Evolutionary conservation across 1,140 invertebrate genomes (phyloP).

Genomic region (Drosophila tsacasi): DNA sequence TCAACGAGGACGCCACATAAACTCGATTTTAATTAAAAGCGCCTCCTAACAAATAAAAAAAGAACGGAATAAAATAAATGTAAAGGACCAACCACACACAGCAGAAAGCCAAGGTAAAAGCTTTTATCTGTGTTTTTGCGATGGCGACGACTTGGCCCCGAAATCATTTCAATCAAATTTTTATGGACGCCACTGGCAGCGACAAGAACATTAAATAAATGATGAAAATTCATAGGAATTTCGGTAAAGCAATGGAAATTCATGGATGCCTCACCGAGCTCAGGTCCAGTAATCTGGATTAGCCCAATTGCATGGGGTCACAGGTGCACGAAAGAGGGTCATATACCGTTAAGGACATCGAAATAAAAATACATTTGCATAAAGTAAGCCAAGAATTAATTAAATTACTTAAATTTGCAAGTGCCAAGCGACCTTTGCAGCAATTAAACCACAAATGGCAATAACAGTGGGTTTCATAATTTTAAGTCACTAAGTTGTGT

Average conservation of each 20-base stretch:
- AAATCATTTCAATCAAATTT: conserved; percentile 73
- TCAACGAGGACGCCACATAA: conserved; percentile 61
- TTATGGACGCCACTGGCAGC: conserved; percentile 63
- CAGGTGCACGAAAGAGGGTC: conserved; percentile 35
- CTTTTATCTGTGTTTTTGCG: conserved; percentile 41
- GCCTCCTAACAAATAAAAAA: conserved; percentile 21
- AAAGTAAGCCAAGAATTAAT: conserved; percentile 21
- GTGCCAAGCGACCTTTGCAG: conserved; percentile 3
- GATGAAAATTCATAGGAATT: conserved; percentile 78
- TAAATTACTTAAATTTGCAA: conserved; percentile 24
- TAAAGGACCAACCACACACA: conserved; percentile 22
- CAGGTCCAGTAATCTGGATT: conserved; percentile 26
- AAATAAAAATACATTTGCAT: conserved; percentile 39
- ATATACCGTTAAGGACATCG: conserved; percentile 13
- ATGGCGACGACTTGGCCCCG: conserved; percentile 44
- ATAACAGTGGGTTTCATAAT: not conserved
- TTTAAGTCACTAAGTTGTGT: not conserved
- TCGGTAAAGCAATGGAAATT: conserved; percentile 70
- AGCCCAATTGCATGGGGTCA: conserved; percentile 14
- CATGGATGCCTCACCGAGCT: conserved; percentile 46
- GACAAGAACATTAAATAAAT: conserved; percentile 62
- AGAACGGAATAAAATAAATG: conserved; percentile 53
- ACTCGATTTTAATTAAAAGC: conserved; percentile 77
- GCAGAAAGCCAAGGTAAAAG: conserved; percentile 29
- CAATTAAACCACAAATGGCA: conserved; percentile 21